Base-by-base conservation (phyloP, 2,113 vertebrate species). In the Bombycilla garrulus region DNA sequence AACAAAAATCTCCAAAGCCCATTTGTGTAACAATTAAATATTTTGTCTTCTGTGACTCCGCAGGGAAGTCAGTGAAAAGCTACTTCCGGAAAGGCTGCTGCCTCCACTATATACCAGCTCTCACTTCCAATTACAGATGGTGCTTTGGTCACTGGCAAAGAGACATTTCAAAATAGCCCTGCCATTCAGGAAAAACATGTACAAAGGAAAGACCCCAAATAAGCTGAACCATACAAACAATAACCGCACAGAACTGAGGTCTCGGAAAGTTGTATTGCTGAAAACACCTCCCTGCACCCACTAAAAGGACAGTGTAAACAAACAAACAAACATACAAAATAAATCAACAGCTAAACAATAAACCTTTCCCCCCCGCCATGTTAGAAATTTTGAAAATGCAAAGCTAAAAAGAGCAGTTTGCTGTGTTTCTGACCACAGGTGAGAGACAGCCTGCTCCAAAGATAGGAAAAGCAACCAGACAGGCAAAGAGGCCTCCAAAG, bases 211-310 rank as follows among this genome's bases (percentile, higher is more conserved):
- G 83, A 95, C 45, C 69, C 77, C 92, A 93, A 86, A 77, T 60
- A 94, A 91, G 90, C 79, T 88, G 76, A 92, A 77, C 78, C 83
- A 58, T 77, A 93, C 83, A 74, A 90, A 96, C 58, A 79, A 44
- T 58, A 93, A 91, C 83, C 51, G 83, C 93, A 97, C 90, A 93
- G 94, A 97, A 95, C 91, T 93, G 93, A 97, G 95, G 95, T 97
- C 95, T 96, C 35, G 18, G 90, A 96, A 96, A 94, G 86, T 95
- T 84, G 92, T 95, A 96, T 97, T 96, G 95, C 93, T 96, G 90
- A 96, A 92, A 95, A 95, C 88, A 93, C 69, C 93, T 95, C 90
- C 94, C 36, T 92, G 83, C 50, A 65, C 91, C 90, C 82, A 66
- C 76, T 81, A 22, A 85, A 97, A 92, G 54, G 84, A 94, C 80